Conservation (phyloP, 2,797 vertebrate genomes). For the Leptatherina wallacei region DNA sequence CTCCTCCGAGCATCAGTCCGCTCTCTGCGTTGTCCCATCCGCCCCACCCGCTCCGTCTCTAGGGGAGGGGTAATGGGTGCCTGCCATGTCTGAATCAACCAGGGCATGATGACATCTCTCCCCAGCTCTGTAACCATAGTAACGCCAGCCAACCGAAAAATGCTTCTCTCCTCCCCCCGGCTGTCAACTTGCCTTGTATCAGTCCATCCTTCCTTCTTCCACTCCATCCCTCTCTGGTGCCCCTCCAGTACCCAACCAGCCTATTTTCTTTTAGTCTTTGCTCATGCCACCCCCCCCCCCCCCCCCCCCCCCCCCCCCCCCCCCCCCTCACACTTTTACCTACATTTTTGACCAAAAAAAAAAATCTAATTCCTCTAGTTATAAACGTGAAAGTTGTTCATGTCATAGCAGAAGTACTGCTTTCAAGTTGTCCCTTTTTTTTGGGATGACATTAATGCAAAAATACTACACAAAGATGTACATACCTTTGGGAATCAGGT, state of each 20-base stretch:
- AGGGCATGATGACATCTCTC: constrained; percentile 83
- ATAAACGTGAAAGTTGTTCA: constrained; percentile 8
- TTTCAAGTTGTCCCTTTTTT: not conserved
- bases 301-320: not conserved
- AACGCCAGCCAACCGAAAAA: constrained; percentile 83
- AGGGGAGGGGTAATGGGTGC: constrained; percentile 73
- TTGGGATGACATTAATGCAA: not conserved
- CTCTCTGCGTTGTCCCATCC: constrained; percentile 29
- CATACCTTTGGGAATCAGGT: constrained; percentile 96
- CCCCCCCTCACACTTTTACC: not conserved
- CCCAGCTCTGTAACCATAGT: constrained; percentile 83
- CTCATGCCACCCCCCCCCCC: constrained; percentile 1
- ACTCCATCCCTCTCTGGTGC: constrained; percentile 35
- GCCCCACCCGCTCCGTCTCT: constrained; percentile 30
- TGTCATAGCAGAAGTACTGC: not conserved
- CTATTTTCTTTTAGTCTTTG: constrained; percentile 25
- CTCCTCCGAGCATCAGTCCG: constrained; percentile 27
- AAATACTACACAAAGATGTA: not conserved
- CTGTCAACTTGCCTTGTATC: constrained; percentile 70
- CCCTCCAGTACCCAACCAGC: constrained; percentile 55
- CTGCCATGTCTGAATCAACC: constrained; percentile 82
- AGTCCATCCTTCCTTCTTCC: constrained; percentile 30
- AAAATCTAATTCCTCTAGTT: constrained; percentile 2
- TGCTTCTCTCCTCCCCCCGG: constrained; percentile 69
- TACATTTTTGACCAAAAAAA: not conserved